Conservation (phyloP, 2,113 vertebrate species). For the Mesocricetus auratus region DNA sequence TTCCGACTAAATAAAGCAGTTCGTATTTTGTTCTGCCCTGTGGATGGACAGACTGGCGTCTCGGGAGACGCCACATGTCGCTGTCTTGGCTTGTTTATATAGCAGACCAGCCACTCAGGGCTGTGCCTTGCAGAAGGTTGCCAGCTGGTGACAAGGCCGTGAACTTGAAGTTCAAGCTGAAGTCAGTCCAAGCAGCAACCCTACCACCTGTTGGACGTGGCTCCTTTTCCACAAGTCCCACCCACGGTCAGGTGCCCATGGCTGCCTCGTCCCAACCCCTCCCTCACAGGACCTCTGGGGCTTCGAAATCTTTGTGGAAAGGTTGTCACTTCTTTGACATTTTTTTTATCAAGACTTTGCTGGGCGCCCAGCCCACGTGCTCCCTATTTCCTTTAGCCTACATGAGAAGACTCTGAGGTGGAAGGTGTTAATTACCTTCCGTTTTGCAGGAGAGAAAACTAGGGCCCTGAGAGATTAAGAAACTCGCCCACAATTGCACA, state of each 20-base stretch:
- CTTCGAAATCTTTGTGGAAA: neutral
- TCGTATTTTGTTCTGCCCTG: neutral
- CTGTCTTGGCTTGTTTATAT: neutral
- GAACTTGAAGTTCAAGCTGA: neutral
- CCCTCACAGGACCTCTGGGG: neutral
- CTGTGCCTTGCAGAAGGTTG: neutral
- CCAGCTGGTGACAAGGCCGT: constrained; percentile 8
- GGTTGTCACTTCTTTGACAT: neutral
- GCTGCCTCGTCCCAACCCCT: neutral
- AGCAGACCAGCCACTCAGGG: neutral
- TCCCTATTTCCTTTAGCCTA: neutral
- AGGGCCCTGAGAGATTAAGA: neutral
- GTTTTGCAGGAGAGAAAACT: neutral
- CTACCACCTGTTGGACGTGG: neutral
- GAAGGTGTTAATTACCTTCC: neutral
- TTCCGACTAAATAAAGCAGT: constrained; percentile 62
- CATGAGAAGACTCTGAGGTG: neutral
- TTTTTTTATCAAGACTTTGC: neutral
- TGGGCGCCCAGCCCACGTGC: neutral
- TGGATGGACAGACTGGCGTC: constrained; percentile 17
- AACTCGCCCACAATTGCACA: neutral
- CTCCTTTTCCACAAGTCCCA: neutral
- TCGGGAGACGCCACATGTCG: neutral
- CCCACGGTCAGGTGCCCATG: neutral
- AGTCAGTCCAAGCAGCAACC: neutral